Evolutionary conservation across 35 echinoderm and acorn worm species (phyloP), one percentile per base, ranked within the genome.

Genomic region (Diadema setosum): DNA sequence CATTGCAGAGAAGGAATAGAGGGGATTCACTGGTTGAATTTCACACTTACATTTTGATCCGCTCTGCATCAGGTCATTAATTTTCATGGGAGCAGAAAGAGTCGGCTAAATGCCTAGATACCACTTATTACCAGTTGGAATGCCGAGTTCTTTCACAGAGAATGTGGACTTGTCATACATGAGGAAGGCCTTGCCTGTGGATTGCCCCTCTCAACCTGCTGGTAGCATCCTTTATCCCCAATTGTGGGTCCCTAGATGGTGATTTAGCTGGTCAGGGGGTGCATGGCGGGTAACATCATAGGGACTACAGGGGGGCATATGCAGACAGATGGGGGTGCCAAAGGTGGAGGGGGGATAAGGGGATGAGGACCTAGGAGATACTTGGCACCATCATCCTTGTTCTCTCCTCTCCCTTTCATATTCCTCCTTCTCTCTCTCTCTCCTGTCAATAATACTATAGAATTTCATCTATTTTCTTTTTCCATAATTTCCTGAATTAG

Each of bases 181-280:
- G 27, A 67, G 30, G 12, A 5, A 33, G 3, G 24, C 63, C 18
- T 14, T 67, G 27, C 9, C 29, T 33, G 37, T 34, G 61, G 61
- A 65, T 65, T 65, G 61, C 61, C 61, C 61, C 61, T 31, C 61
- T 65, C 26, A 65, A 65, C 61, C 70, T 42, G 70, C 6, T 76
- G 39, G 70, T 76, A 76, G 70, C 70, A 76, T 76, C 70, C 70
- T 76, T 43, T 43, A 40, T 76, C 33, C 70, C 70, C 70, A 40
- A 36, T 43, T 43, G 70, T 76, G 25, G 70, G 70, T 76, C 70
- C 70, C 70, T 76, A 8, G 70, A 40, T 76, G 70, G 70, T 76
- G 70, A 76, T 76, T 76, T 76, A 12, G 23, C 24, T 76, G 70
- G 70, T 76, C 70, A 76, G 70, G 70, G 37, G 70, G 70, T 36